phyloP scores from a whole-genome alignment of 2,888 invertebrate species.

The Mycogona germanica region DNA sequence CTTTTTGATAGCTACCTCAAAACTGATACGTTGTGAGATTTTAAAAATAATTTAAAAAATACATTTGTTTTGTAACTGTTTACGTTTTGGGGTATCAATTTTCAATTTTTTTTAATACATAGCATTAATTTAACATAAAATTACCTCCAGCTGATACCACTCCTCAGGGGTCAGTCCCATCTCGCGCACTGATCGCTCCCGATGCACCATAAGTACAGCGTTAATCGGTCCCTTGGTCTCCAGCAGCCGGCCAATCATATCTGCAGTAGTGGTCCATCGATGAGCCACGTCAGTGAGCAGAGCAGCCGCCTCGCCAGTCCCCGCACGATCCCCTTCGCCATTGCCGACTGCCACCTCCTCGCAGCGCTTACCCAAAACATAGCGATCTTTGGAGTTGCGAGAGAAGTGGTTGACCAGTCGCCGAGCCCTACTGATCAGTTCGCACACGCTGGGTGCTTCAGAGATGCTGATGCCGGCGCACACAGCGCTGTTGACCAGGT shows the following conservation, averaged over 20 bases:
- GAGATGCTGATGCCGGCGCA: background rate
- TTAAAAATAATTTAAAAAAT: no score
- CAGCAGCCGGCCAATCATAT: conserved; percentile 3
- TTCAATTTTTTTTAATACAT: no score
- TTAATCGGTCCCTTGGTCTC: background rate
- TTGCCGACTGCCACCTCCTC: background rate
- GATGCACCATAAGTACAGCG: conserved; percentile 1
- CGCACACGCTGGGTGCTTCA: background rate
- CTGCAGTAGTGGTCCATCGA: conserved; percentile 8
- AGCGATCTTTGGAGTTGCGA: background rate
- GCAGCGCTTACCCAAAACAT: background rate
- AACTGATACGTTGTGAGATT: no score
- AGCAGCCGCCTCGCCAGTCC: background rate
- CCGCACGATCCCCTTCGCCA: background rate
- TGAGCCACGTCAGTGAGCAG: background rate
- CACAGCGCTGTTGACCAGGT: conserved; percentile 1
- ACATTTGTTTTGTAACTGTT: no score
- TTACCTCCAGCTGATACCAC: conserved; percentile 11
- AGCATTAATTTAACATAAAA: no score
- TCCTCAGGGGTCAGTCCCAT: conserved; percentile 7
- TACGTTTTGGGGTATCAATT: no score
- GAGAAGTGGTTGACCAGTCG: background rate
- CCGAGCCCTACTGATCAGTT: conserved; percentile 5
- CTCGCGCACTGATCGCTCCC: conserved; percentile 1
- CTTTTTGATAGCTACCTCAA: no score